These are phyloP conservation scores for Ectemnius cavifrons DNA, from an alignment of 2,888 invertebrate genomes.

Conservation along the genomic window DNA sequence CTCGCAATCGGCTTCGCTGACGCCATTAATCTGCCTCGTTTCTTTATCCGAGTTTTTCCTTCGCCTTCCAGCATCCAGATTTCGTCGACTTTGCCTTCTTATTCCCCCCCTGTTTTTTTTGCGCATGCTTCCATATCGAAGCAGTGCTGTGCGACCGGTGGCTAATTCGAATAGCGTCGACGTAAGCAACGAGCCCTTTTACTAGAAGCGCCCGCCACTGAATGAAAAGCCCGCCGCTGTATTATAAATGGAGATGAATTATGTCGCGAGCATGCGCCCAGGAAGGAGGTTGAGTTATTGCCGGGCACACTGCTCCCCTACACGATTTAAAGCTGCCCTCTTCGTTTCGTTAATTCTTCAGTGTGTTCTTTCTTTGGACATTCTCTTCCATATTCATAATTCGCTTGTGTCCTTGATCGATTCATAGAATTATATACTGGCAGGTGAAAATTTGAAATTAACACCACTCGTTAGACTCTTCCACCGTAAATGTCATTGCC, in stretches of 20 bases:
- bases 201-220: slow-evolving; percentile 33
- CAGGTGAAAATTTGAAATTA: no score
- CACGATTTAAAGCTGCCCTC: slow-evolving; percentile 40
- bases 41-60: no score
- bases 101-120: background rate
- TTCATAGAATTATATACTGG: no score
- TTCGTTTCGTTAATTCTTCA: slow-evolving; percentile 62
- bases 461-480: no score
- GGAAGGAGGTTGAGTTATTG: slow-evolving; percentile 61
- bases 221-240: slow-evolving; percentile 67
- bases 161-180: background rate
- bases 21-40: background rate
- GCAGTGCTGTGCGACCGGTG: background rate
- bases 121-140: background rate
- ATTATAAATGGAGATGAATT: slow-evolving; percentile 73
- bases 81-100: no score
- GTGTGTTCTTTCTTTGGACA: background rate
- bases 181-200: background rate
- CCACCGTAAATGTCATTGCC: no score
- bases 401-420: background rate
- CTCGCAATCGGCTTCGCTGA: slow-evolving; percentile 6
- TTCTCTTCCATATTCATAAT: background rate
- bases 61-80: no score
- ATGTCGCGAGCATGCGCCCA: slow-evolving; percentile 58
- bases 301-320: slow-evolving; percentile 27